phyloP scores from a whole-genome alignment of 2,888 invertebrate genomes.

The Archips crataeganus region DNA sequence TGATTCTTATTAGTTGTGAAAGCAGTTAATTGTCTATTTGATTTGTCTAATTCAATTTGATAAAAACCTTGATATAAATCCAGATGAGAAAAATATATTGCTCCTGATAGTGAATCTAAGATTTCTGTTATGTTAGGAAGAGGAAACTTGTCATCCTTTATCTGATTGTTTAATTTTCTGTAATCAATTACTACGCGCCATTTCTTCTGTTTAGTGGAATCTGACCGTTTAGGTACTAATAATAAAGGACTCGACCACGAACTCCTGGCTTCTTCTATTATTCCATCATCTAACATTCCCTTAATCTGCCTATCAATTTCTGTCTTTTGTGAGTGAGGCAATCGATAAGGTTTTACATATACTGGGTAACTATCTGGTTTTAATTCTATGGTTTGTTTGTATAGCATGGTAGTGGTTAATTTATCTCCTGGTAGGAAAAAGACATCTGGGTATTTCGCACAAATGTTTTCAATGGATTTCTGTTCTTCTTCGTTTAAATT shows the following conservation, averaged over 20 bases:
- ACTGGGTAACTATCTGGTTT: background rate
- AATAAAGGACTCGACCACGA: no score
- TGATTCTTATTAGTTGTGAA: background rate
- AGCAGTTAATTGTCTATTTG: background rate
- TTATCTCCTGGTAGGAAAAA: slow-evolving; percentile 37
- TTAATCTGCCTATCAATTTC: background rate
- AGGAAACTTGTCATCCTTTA: no score
- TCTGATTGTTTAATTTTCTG: no score
- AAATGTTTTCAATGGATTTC: slow-evolving; percentile 24
- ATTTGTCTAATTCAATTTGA: slow-evolving; percentile 2
- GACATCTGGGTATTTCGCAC: slow-evolving; percentile 32
- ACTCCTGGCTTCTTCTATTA: no score
- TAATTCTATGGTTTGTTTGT: background rate
- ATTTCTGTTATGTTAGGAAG: no score
- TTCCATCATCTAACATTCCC: no score
- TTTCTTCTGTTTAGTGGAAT: no score
- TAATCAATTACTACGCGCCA: no score
- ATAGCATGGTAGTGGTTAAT: background rate
- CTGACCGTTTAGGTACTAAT: no score
- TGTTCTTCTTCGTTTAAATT: slow-evolving; percentile 25
- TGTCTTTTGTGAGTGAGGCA: background rate
- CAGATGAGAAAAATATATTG: no score
- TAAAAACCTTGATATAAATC: no score
- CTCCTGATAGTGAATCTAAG: no score
- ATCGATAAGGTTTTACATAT: slow-evolving; percentile 8